phyloP scores from a whole-genome alignment of 2,797 vertebrate genomes.

The Molossus molossus region DNA sequence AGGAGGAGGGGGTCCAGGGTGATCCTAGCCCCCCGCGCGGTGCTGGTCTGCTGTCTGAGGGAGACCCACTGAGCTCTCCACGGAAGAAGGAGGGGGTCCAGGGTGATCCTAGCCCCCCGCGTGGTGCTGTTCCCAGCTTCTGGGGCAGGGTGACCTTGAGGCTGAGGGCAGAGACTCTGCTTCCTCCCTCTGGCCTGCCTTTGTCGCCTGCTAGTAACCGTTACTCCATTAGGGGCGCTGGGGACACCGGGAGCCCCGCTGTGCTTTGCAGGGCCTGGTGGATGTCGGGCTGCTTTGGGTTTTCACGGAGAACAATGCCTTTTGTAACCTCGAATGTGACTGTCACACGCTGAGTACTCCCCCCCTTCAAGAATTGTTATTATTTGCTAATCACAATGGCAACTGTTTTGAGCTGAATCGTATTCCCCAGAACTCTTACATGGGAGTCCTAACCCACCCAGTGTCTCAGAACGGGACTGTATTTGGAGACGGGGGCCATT shows the following conservation, averaged over 20 bases:
- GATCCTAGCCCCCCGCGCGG: no score
- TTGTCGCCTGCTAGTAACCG: neutral
- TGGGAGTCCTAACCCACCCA: neutral
- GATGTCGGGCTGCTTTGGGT: neutral
- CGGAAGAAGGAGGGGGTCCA: no score
- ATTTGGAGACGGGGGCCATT: neutral
- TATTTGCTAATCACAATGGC: neutral
- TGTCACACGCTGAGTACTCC: neutral
- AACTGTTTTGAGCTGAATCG: neutral
- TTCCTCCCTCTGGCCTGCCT: neutral
- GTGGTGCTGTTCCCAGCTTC: neutral
- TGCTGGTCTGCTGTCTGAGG: no score
- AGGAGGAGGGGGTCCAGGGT: no score
- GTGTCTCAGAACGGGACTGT: neutral
- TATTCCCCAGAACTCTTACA: fast-evolving
- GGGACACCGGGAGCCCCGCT: neutral
- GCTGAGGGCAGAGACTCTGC: neutral
- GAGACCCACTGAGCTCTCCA: no score
- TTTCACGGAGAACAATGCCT: neutral
- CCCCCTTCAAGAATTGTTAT: neutral
- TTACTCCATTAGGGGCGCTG: fast-evolving
- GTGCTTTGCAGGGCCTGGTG: neutral
- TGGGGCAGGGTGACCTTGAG: neutral
- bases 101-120: no score
- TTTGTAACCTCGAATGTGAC: neutral